Conservation (phyloP, 1,140 invertebrate species). For the Pentalonia nigronervosa region DNA sequence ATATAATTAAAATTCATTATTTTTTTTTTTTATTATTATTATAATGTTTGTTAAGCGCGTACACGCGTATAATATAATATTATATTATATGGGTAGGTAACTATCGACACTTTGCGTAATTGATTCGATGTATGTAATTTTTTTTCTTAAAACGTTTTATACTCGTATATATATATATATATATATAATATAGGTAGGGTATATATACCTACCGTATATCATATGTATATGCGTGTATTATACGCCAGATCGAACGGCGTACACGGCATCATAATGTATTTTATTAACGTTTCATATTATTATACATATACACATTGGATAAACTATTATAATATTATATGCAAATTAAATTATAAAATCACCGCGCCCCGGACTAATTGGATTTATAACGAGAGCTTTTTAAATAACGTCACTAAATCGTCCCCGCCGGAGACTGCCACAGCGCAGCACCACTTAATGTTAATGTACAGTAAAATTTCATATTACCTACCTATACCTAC, state of each 20-base stretch:
- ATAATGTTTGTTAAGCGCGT: background rate
- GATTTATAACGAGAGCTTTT: slow-evolving; percentile 24
- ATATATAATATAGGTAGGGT: background rate
- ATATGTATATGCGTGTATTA: background rate
- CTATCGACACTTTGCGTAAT: slow-evolving; percentile 4
- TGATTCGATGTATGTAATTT: background rate
- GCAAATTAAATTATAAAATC: slow-evolving; percentile 33
- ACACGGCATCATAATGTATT: background rate
- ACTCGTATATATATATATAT: background rate
- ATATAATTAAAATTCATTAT: slow-evolving; percentile 27
- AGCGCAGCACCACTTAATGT: background rate
- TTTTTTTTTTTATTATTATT: background rate
- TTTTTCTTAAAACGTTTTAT: background rate
- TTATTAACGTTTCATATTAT: background rate
- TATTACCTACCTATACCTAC: background rate
- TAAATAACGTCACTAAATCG: slow-evolving; percentile 5
- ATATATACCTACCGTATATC: background rate
- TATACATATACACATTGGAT: too few species aligned
- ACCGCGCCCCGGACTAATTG: slow-evolving; percentile 7
- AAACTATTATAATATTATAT: background rate
- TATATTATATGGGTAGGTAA: background rate
- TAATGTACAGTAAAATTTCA: background rate
- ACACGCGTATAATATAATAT: background rate
- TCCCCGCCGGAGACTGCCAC: background rate
- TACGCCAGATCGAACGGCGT: background rate